Evolutionary conservation across 1,140 invertebrate genomes (phyloP), one percentile per base, ranked within the genome.

Genomic region (Philaenus spumarius): DNA sequence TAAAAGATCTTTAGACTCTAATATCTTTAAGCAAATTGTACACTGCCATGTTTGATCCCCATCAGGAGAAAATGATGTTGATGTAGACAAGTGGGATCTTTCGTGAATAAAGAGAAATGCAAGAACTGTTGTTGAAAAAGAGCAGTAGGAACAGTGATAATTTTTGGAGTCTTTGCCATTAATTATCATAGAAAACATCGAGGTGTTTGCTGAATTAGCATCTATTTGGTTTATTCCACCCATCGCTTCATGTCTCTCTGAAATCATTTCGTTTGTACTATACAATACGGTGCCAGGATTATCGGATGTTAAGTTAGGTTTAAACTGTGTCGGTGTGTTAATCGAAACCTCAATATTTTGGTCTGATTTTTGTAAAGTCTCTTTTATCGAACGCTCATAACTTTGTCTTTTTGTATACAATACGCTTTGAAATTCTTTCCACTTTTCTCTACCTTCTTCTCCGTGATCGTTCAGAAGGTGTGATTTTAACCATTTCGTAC

Each of bases 101-200:
- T 96, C 93, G 76, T 96, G 93, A 22, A 93, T 85, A 71, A 93
- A 93, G 55, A 95, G 77, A 68, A 94, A 90, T 22, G 91, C 90
- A 55, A 95, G 77, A 65, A 93, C 86, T 53, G 87, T 82, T 15
- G 91, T 94, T n/a, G 87, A 85, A 70, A 93, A 95, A 40, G 87
- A 83, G 67, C 93, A 96, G 66, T 89, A 84, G 1, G 87, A 87
- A 73, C 93, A 95, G 45, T 89, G 85, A 72, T 94, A 95, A 23
- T 83, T 84, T 71, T 93, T 56, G 52, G 50, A 37, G 19, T 53
- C 35, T 15, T 53, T 53, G 2, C 50, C 50, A 39, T 53, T 53
- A 17, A 53, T 37, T 9, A 53, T 7, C 35, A 39, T 53, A 20
- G 50, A 37, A 39, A 53, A 53, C 30, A 53, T 39, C n/a, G 30